Evolutionary conservation across 2,113 vertebrate genomes (phyloP), one percentile per base, ranked within the genome.

Genomic region (Centropristis striata): DNA sequence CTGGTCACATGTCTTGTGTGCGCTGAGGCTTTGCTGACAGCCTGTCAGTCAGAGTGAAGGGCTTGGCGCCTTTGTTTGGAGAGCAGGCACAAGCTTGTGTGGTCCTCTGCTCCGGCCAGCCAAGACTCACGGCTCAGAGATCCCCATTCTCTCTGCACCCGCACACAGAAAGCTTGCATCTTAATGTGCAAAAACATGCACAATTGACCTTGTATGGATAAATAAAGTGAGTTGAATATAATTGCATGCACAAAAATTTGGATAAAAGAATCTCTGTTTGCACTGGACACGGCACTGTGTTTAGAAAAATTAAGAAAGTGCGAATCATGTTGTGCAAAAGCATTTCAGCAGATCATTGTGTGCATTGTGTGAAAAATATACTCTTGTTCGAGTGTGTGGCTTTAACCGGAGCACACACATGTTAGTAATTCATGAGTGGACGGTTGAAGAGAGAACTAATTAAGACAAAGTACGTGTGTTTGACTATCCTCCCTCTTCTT

Each of bases 51-150:
- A 94, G 66, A 90, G 69, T 71, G 82, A 90, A 69, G 90, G 80
- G 83, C 78, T 93, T 78, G 86, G 82, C 69, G 90, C 93, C 83
- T 94, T 95, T 94, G 92, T 94, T 91, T 90, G 86, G 77, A 90
- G 85, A 89, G 87, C 90, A 81, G 86, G 89, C 86, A 90, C 69
- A 78, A 88, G 88, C 92, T 87, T 95, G 94, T 95, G 95, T 95
- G 95, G 95, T 95, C 95, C 89, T 80, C 73, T 53, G 59, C 83
- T 80, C n/a, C 46, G 86, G 86, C 84, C 85, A 81, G 88, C 90
- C 76, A 86, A 86, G 82, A 90, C 84, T 84, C 75, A 83, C 21
- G 64, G 54, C 84, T 89, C 71, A 84, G 77, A 89, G 74, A 87
- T 84, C 75, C 74, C 75, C 44, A 71, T 86, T 88, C 81, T 88